Percentiles rank a stretch among this genome's conserved stretches.
phyloP scores from a whole-genome alignment of 2,797 vertebrate species.

The Buphagus erythrorhynchus region DNA sequence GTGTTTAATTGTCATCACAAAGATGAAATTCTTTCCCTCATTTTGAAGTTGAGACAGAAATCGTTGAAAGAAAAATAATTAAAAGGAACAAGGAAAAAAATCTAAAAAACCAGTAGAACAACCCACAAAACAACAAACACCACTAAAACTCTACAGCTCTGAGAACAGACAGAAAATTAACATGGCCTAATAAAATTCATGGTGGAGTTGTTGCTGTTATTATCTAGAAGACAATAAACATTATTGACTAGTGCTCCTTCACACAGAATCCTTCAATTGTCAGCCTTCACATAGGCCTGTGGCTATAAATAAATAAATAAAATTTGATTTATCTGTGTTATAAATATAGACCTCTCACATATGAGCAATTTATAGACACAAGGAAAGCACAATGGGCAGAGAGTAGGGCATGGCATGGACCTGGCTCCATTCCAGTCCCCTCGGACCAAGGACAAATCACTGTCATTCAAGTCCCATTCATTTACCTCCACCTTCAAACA shows the following conservation, averaged over 20 bases:
- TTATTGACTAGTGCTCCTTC: neutral
- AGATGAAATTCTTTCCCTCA: neutral
- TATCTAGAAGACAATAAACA: neutral
- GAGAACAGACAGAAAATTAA: neutral
- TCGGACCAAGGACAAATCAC: neutral
- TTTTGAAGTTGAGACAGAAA: neutral
- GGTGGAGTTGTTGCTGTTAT: neutral
- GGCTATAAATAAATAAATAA: neutral
- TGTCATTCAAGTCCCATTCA: neutral
- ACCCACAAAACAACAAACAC: neutral
- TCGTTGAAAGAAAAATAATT: neutral
- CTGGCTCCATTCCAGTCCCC: neutral
- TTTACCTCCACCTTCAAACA: neutral
- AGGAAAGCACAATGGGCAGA: neutral
- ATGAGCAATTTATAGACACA: neutral
- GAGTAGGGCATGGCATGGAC: fast-evolving
- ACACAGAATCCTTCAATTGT: neutral
- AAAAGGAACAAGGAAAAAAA: neutral
- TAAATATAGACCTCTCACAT: neutral
- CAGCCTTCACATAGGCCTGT: neutral
- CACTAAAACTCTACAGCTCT: neutral
- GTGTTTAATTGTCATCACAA: neutral
- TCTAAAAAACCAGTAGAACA: neutral
- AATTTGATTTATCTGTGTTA: neutral
- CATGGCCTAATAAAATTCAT: neutral